These are phyloP conservation scores for Gambusia affinis DNA, from an alignment of 2,113 vertebrate species.

Conservation along the genomic window DNA sequence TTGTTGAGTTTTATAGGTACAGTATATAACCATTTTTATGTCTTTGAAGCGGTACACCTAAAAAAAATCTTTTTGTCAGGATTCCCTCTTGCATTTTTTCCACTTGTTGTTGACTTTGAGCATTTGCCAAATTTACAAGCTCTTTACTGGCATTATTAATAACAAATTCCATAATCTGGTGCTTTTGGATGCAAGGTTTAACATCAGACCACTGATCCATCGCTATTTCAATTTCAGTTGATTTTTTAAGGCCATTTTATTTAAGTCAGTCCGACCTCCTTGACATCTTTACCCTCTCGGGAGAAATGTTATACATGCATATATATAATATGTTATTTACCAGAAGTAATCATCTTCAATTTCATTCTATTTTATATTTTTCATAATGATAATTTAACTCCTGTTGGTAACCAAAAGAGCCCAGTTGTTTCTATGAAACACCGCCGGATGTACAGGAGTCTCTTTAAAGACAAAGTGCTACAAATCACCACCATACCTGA, in stretches of 20 bases:
- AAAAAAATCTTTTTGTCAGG: background rate
- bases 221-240: background rate
- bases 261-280: too few relatives aligned
- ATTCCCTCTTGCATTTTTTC: background rate
- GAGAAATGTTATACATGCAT: too few relatives aligned
- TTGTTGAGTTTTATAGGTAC: too few relatives aligned
- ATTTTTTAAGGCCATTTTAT: background rate
- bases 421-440: background rate
- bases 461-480: background rate
- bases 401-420: background rate
- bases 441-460: background rate
- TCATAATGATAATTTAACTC: background rate
- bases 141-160: background rate
- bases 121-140: background rate
- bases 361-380: too few relatives aligned
- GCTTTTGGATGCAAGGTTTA: background rate
- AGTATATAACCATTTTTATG: background rate
- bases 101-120: background rate
- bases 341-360: too few relatives aligned
- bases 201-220: background rate
- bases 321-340: too few relatives aligned
- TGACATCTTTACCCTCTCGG: too few relatives aligned
- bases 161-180: background rate
- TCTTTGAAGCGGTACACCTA: background rate
- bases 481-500: slow-evolving; percentile 2